Percentiles rank a stretch among this genome's conserved stretches.
Conservation (phyloP, 2,888 invertebrate genomes). For the Chaitophorus viminalis region DNA sequence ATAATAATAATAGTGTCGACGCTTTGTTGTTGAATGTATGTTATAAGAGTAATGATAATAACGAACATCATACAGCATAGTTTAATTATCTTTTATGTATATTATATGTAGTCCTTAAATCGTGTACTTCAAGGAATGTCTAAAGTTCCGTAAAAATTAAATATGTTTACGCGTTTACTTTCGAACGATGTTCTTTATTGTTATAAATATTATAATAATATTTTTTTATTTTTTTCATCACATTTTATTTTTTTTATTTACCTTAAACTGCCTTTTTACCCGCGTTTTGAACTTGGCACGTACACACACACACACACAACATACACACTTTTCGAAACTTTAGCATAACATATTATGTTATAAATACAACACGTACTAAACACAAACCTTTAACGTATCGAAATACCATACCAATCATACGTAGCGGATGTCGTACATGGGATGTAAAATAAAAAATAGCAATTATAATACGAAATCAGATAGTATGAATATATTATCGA, state of each 20-base stretch:
- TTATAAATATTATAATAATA: no score
- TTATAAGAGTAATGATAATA: not conserved
- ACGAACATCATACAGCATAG: not conserved
- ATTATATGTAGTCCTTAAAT: not conserved
- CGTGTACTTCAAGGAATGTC: not conserved
- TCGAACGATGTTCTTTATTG: not conserved
- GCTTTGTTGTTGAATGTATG: not conserved
- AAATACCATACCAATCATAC: no score
- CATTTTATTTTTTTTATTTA: not conserved
- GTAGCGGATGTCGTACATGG: no score
- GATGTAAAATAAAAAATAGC: no score
- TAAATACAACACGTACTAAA: no score
- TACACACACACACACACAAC: no score
- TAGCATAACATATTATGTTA: no score
- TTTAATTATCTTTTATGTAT: not conserved
- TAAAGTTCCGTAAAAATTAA: not conserved
- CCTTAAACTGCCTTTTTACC: not conserved
- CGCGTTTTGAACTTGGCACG: not conserved
- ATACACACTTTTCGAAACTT: no score
- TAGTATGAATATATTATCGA: no score
- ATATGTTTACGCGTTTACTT: not conserved
- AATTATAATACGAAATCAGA: no score
- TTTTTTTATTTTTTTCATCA: not conserved
- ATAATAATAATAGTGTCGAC: conserved; percentile 11
- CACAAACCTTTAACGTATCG: no score